Conservation (phyloP, 1,140 invertebrate species). For the Drosophila neocordata region DNA sequence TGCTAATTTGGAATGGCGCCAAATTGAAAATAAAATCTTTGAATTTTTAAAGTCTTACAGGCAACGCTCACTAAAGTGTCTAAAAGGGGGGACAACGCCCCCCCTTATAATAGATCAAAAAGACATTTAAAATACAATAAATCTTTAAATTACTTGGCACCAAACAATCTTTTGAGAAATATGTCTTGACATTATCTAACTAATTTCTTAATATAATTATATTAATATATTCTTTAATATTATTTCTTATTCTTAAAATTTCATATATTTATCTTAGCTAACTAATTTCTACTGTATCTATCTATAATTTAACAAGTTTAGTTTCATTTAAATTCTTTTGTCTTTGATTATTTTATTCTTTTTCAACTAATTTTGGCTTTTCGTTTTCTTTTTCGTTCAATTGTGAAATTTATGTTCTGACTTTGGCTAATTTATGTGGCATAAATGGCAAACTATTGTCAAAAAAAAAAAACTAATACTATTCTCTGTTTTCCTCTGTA, state of each 20-base stretch:
- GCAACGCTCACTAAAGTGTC: constrained; percentile 31
- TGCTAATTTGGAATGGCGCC: constrained; percentile 73
- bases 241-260: too few relatives aligned
- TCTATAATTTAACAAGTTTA: constrained; percentile 26
- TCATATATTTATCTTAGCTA: neutral
- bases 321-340: constrained; percentile 6
- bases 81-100: too few relatives aligned
- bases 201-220: too few relatives aligned
- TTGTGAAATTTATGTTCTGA: constrained; percentile 56
- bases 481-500: neutral
- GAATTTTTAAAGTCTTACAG: constrained; percentile 53
- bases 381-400: constrained; percentile 23
- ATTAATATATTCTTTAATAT: too few relatives aligned
- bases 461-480: constrained; percentile 22
- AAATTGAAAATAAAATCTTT: constrained; percentile 69
- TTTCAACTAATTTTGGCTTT: constrained; percentile 29
- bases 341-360: constrained; percentile 18
- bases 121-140: too few relatives aligned
- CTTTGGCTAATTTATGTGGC: constrained; percentile 46
- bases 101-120: too few relatives aligned
- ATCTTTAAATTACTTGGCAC: too few relatives aligned
- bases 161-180: too few relatives aligned
- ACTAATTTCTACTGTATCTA: constrained; percentile 9
- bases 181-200: too few relatives aligned
- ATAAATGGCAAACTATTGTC: constrained; percentile 18